Evolutionary conservation across 2,113 vertebrate genomes (phyloP).

Genomic region (Caretta caretta): DNA sequence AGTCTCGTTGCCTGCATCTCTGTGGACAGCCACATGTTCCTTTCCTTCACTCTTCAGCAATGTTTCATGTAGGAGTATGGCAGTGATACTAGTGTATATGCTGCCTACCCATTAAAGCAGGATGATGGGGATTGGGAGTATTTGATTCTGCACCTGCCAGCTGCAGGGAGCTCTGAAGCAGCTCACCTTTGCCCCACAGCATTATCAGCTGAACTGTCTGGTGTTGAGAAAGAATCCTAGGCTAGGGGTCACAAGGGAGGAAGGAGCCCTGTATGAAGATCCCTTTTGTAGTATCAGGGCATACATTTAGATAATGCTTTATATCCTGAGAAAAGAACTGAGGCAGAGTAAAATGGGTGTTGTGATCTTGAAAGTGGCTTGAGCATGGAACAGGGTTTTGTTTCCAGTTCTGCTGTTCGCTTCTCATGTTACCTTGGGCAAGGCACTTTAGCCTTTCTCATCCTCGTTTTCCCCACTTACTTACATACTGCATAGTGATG

Average conservation of each 20-base stretch:
- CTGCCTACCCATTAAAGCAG: background rate
- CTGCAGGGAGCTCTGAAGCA: background rate
- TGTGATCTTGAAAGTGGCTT: background rate
- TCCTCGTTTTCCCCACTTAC: background rate
- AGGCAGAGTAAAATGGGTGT: background rate
- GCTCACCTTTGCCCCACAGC: background rate
- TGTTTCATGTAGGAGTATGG: background rate
- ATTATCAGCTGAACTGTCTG: background rate
- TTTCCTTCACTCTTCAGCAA: background rate
- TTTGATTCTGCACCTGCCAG: background rate
- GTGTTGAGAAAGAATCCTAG: background rate
- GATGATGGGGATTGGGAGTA: background rate
- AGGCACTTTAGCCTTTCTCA: background rate
- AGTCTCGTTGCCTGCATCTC: background rate
- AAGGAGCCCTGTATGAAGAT: background rate
- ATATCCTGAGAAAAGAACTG: background rate
- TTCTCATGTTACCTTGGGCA: background rate
- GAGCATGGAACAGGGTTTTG: background rate
- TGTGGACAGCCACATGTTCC: background rate
- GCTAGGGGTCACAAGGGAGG: background rate
- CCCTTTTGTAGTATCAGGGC: background rate
- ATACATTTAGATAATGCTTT: background rate
- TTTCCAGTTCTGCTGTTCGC: background rate
- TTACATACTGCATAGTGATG: background rate
- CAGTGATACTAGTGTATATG: rapidly evolving